Base-by-base conservation (phyloP, 1,140 invertebrate species). In the Rhynchophorus ferrugineus region DNA sequence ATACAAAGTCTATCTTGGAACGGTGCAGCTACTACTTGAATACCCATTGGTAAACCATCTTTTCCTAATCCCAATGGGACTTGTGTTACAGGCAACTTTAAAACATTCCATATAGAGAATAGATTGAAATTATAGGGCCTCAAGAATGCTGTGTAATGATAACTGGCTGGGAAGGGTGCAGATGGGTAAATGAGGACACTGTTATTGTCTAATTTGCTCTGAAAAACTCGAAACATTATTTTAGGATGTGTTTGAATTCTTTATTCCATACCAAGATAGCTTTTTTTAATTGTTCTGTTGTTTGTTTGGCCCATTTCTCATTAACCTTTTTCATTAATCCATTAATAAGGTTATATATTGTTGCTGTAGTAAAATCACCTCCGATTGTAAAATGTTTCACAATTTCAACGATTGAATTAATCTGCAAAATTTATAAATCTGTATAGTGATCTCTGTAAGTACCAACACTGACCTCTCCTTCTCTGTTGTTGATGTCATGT, bases 41-140 rank as follows among this genome's bases (percentile, higher is more conserved):
- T 71, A 20, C 89, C 89, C 17, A 93, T 54, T 0, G 91, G 91
- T 11, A 93, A 56, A 0, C 89, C 87, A 14, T 85, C 76, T 1
- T 71, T 66, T 62, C 78, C 78, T 35, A 93, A 67, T 0, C 91
- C 91, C 46, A 93, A 66, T 0, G 75, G 90, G 11, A 86, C 77
- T 76, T 95, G 91, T 0, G 86, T 93, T 1, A 80, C 83, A 5
- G 94, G 93, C 11, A 95, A 71, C 21, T 82, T 81, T 1, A 96
- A 68, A 5, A 83, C 83, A 72, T 96, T 98, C 67, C 95, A 91
- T 33, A 97, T 73, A 19, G 81, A 84, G 69, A 89, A 93, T 68
- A 95, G 93, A 5, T 81, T 77, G 71, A 94, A 95, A 71, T 96
- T 95, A 63, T 80, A 88, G 1, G 89, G 84, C 44, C 85, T 80